These are phyloP conservation scores for Xyrichtys novacula DNA, from an alignment of 2,797 vertebrate genomes.

Conservation along the genomic window DNA sequence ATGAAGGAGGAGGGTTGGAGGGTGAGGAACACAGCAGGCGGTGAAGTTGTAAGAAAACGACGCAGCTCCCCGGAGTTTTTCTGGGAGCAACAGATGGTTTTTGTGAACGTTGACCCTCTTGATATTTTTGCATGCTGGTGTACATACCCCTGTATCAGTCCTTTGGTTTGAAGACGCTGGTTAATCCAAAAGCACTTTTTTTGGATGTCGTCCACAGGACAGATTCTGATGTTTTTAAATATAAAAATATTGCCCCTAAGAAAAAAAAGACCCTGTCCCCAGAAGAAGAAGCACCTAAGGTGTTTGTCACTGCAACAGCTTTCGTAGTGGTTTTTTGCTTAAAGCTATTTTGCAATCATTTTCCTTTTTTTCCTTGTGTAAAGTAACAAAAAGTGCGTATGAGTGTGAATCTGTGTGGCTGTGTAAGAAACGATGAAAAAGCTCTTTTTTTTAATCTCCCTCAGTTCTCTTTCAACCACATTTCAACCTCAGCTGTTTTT, in stretches of 20 bases:
- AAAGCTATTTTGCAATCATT: constrained; percentile 75
- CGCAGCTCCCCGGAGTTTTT: constrained; percentile 27
- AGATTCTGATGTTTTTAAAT: constrained; percentile 73
- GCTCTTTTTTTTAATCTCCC: constrained; percentile 38
- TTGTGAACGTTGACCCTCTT: constrained; percentile 56
- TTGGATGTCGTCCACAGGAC: constrained; percentile 72
- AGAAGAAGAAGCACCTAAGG: constrained; percentile 67
- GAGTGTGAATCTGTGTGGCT: constrained; percentile 69
- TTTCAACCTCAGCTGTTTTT: constrained; percentile 44
- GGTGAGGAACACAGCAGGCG: constrained; percentile 5
- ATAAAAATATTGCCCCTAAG: constrained; percentile 66
- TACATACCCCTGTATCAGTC: constrained; percentile 74
- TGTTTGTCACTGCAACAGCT: constrained; percentile 78
- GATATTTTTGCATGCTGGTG: constrained; percentile 85
- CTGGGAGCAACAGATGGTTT: constrained; percentile 44
- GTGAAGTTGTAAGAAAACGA: constrained; percentile 11
- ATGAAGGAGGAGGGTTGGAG: constrained; percentile 50
- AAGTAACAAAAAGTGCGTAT: constrained; percentile 60
- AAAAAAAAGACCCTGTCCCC: constrained; percentile 57
- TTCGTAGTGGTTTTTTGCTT: constrained; percentile 77
- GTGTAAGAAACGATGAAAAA: constrained; percentile 60
- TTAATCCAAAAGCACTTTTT: constrained; percentile 66
- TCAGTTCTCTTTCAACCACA: constrained; percentile 29
- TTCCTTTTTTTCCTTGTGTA: constrained; percentile 63
- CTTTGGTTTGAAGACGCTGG: constrained; percentile 67